Percentiles rank a stretch among this genome's conserved stretches.
phyloP scores from a whole-genome alignment of 2,888 invertebrate species.

The Aproaerema taeniolella region DNA sequence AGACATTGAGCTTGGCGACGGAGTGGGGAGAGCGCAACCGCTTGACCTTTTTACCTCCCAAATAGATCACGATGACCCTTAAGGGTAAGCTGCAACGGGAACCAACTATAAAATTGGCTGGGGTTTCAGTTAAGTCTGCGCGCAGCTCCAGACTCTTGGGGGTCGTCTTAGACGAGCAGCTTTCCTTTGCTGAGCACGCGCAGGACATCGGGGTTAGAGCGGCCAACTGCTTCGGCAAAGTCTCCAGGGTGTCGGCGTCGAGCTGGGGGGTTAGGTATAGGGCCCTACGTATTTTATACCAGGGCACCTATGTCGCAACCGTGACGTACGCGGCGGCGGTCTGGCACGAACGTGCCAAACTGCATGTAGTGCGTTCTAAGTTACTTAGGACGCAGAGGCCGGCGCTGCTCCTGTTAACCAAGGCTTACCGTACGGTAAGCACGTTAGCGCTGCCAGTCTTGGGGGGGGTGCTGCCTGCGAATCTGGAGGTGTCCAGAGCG shows the following conservation, averaged over 20 bases:
- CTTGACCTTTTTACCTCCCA: constrained; percentile 21
- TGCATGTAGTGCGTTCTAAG: neutral
- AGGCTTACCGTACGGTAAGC: constrained; percentile 12
- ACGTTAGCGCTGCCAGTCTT: constrained; percentile 13
- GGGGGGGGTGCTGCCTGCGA: constrained; percentile 18
- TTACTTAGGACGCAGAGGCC: constrained; percentile 3
- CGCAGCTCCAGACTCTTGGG: constrained; percentile 19
- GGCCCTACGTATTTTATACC: constrained; percentile 19
- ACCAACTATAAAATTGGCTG: neutral
- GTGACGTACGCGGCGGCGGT: constrained; percentile 20
- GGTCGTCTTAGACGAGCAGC: constrained; percentile 19
- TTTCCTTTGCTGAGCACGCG: constrained; percentile 18
- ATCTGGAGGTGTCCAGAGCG: constrained; percentile 19
- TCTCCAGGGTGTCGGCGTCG: constrained; percentile 26
- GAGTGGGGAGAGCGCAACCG: constrained; percentile 21
- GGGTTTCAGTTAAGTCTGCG: constrained; percentile 8
- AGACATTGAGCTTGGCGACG: constrained; percentile 5
- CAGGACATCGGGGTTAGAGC: constrained; percentile 19
- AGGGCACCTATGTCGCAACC: constrained; percentile 21
- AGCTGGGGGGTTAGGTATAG: constrained; percentile 25
- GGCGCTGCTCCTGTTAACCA: constrained; percentile 15
- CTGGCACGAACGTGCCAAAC: constrained; percentile 9
- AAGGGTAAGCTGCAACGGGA: neutral
- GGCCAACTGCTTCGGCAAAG: constrained; percentile 21
- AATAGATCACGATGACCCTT: constrained; percentile 14